Evolutionary conservation across 92 coral and sea anemone genomes (phyloP).

Genomic region (Porites divaricata): DNA sequence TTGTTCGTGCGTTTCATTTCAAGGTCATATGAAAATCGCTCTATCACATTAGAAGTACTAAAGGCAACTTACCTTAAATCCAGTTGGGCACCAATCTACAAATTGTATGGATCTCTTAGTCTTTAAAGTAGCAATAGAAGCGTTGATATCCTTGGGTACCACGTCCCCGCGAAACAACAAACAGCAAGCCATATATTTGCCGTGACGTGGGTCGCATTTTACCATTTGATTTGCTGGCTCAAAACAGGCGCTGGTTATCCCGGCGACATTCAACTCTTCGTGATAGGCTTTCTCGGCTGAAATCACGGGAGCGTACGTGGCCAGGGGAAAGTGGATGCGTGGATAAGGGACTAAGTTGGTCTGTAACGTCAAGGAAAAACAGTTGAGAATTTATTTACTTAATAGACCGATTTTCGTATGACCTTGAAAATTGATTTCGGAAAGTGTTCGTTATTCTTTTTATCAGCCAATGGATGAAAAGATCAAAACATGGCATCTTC

Average conservation of each 20-base stretch:
- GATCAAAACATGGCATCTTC: too few species aligned
- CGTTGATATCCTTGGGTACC: conserved; percentile 87
- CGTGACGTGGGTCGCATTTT: conserved; percentile 86
- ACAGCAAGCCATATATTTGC: conserved; percentile 90
- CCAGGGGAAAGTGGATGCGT: conserved; percentile 91
- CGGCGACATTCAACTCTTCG: conserved; percentile 75
- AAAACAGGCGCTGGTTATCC: conserved; percentile 82
- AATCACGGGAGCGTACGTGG: conserved; percentile 83
- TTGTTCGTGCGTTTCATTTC: too few species aligned
- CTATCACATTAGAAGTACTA: neutral
- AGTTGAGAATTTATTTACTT: neutral
- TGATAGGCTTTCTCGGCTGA: conserved; percentile 85
- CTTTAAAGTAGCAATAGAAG: conserved; percentile 79
- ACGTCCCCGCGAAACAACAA: conserved; percentile 88
- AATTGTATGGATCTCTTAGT: conserved; percentile 82
- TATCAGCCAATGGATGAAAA: too few species aligned
- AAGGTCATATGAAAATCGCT: too few species aligned
- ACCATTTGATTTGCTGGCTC: conserved; percentile 89
- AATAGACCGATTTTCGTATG: too few species aligned
- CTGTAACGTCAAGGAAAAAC: conserved; percentile 31
- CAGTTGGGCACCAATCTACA: conserved; percentile 65
- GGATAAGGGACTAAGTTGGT: conserved; percentile 95
- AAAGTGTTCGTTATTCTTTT: too few species aligned
- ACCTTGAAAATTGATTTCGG: too few species aligned
- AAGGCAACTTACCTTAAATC: conserved; percentile 18